Conservation (phyloP, 2,113 vertebrate genomes). For the Trematocara zebra region DNA sequence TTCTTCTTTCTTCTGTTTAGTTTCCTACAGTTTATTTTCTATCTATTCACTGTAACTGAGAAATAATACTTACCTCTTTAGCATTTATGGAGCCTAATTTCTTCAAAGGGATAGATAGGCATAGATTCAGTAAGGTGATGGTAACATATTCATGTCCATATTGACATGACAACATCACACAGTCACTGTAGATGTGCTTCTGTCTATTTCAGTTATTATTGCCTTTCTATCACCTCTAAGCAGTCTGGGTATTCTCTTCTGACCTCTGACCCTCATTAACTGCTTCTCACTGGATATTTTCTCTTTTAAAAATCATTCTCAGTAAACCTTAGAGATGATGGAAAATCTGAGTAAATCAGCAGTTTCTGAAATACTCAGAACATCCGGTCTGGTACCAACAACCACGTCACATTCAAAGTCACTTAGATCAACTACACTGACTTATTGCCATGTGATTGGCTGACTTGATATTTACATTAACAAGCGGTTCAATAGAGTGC, state of each 20-base stretch:
- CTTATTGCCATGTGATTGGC: neutral
- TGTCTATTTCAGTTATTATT: neutral
- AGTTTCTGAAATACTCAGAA: neutral
- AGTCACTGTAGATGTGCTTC: neutral
- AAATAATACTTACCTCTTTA: neutral
- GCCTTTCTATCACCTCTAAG: neutral
- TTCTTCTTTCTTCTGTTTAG: neutral
- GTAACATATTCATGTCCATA: neutral
- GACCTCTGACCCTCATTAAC: neutral
- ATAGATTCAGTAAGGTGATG: neutral
- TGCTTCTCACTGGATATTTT: neutral
- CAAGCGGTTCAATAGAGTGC: neutral
- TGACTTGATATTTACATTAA: neutral
- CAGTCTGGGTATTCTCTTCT: neutral
- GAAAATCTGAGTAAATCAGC: neutral
- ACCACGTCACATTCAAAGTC: neutral
- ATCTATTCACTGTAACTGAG: neutral
- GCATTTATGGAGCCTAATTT: neutral
- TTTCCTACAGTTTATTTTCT: neutral
- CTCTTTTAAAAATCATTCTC: neutral
- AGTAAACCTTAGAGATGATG: neutral
- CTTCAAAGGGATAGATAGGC: neutral
- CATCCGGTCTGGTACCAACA: neutral
- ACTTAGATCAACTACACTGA: neutral
- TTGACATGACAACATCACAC: neutral